A percentile compares a stretch with the other conserved stretches of the same genome.
These are phyloP conservation scores for Sebastes oblongus DNA, from an alignment of 2,797 vertebrate genomes.

Conservation along the genomic window DNA sequence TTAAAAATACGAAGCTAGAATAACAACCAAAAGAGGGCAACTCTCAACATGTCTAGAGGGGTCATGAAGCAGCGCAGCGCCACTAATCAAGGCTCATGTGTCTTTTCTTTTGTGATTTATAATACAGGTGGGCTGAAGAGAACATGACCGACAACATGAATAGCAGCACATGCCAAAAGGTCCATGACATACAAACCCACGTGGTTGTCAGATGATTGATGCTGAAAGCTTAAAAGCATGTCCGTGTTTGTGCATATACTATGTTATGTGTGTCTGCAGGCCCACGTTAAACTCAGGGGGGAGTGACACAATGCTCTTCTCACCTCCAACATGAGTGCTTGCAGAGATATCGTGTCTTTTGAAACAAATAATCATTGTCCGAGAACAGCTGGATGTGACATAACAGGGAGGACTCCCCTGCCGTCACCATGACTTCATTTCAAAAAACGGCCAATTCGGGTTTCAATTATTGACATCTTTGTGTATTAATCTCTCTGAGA, in stretches of 20 bases:
- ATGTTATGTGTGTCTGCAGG: not conserved
- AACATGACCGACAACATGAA: slow-evolving; percentile 8
- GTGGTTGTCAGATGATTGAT: slow-evolving; percentile 46
- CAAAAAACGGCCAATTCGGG: slow-evolving; percentile 27
- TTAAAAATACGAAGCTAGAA: slow-evolving; percentile 48
- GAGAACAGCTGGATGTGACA: slow-evolving; percentile 67
- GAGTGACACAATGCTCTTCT: slow-evolving; percentile 24
- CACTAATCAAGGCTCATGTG: slow-evolving; percentile 49
- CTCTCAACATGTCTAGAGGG: slow-evolving; percentile 61
- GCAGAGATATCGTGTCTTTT: slow-evolving; percentile 31
- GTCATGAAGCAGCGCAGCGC: slow-evolving; percentile 38
- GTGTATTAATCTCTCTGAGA: slow-evolving; percentile 44
- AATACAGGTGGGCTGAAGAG: slow-evolving; percentile 47
- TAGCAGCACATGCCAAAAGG: slow-evolving; percentile 17
- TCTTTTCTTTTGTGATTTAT: slow-evolving; percentile 60
- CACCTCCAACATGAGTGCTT: slow-evolving; percentile 35
- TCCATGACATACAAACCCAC: slow-evolving; percentile 1
- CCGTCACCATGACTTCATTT: slow-evolving; percentile 56
- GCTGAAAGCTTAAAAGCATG: slow-evolving; percentile 32
- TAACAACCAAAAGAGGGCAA: slow-evolving; percentile 55
- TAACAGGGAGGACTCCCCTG: slow-evolving; percentile 54
- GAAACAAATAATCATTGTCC: slow-evolving; percentile 42
- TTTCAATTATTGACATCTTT: slow-evolving; percentile 51
- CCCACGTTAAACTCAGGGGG: not conserved
- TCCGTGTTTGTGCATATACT: not conserved